Evolutionary conservation across 2,797 vertebrate species (phyloP), one percentile per base, ranked within the genome.

Genomic region (Syndactyla subalaris): DNA sequence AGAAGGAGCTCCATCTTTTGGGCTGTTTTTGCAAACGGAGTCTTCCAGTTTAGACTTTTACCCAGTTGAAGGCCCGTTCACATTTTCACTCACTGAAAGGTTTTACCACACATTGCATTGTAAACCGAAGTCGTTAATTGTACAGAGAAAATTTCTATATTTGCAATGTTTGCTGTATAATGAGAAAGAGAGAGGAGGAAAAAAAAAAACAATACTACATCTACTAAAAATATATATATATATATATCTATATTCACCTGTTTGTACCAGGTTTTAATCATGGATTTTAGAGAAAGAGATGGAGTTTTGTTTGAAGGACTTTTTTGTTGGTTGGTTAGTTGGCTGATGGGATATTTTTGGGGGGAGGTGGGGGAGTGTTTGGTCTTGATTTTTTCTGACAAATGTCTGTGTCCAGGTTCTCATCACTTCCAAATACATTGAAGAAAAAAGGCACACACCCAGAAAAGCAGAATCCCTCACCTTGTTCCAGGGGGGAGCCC

Each of bases 71-170:
- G 97, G 97, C 97, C 96, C 97, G 92, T 96, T 97, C 97, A 96
- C 97, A 92, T 96, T 94, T 96, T 97, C 94, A 96, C 92, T 93
- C 85, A 95, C 92, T 43, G 83, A 92, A 89, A 96, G 90, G 91
- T 96, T 98, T 98, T 95, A 89, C 92, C 97, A 97, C 95, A 93
- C 92, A 93, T 97, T 97, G 97, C 97, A 97, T 98, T 97, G 94
- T 96, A 97, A 95, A 95, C 97, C 80, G 88, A 98, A 98, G 98
- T 98, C 98, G 58, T 97, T 96, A 97, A 95, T 97, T 99, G 99
- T 99, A 99, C 98, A 99, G 98, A 99, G 98, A 98, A 98, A 98
- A 97, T 93, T 98, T 99, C 98, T 99, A 99, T 99, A 99, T 99
- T 99, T 99, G 98, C 99, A 98, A 98, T 97, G 98, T 99, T 98